phyloP scores from a whole-genome alignment of 2,888 invertebrate genomes.

The Limenitis camilla region DNA sequence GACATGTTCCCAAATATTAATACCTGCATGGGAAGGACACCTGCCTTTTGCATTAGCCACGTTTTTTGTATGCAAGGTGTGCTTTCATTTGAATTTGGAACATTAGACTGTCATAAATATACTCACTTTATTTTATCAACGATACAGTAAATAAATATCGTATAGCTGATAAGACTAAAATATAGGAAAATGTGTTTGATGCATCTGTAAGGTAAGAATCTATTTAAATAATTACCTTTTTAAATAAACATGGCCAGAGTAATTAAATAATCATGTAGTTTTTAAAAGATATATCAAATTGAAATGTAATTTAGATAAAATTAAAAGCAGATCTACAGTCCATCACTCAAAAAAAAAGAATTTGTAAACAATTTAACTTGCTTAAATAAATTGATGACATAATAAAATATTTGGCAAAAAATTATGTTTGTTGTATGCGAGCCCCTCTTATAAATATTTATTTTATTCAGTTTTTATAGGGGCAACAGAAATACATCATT shows the following conservation, averaged over 20 bases:
- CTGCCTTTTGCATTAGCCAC: constrained; percentile 32
- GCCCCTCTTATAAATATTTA: too few species aligned
- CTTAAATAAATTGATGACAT: too few species aligned
- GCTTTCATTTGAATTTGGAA: constrained; percentile 26
- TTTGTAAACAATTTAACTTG: too few species aligned
- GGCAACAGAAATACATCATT: too few species aligned
- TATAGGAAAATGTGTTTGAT: not conserved
- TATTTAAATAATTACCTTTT: not conserved
- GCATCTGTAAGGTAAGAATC: not conserved
- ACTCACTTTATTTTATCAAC: constrained; percentile 11
- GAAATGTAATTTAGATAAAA: too few species aligned
- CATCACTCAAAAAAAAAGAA: too few species aligned
- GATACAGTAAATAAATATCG: constrained; percentile 1
- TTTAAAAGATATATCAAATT: too few species aligned
- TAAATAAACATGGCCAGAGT: not conserved
- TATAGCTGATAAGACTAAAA: not conserved
- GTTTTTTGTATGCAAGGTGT: constrained; percentile 33
- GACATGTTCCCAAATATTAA: constrained; percentile 19
- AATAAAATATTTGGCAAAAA: too few species aligned
- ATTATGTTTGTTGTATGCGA: too few species aligned
- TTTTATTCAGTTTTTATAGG: too few species aligned
- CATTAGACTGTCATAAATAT: constrained; percentile 25
- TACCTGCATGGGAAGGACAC: constrained; percentile 22
- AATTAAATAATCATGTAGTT: too few species aligned
- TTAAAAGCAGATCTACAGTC: too few species aligned